Conservation (phyloP, 2,797 vertebrate species). For the Bryconaethiops microstoma region DNA sequence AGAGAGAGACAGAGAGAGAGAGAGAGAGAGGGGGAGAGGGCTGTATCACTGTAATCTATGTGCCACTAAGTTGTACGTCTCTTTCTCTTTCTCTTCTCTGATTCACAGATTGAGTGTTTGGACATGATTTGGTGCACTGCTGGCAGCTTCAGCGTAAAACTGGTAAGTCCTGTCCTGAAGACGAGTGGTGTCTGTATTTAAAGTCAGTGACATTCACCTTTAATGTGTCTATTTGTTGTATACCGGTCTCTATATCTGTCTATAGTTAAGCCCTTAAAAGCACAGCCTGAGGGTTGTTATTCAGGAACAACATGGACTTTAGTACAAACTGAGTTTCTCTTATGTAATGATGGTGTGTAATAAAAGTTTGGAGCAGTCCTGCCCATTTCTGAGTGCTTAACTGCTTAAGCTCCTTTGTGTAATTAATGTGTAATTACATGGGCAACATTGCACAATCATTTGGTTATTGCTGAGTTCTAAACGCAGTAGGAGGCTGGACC, state of each 20-base stretch:
- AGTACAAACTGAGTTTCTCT: neutral
- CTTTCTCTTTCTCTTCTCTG: slow-evolving; percentile 15
- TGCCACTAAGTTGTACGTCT: neutral
- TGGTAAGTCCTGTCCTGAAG: slow-evolving; percentile 27
- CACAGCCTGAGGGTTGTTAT: neutral
- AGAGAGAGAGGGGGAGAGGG: slow-evolving; percentile 42
- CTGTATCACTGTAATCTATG: neutral
- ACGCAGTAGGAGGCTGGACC: no score
- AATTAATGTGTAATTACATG: no score
- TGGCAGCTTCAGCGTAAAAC: slow-evolving; percentile 13
- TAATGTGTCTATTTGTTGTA: no score
- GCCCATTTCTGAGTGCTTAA: no score
- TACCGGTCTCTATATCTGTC: neutral
- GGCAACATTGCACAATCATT: no score
- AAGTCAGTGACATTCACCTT: neutral
- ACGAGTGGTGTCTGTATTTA: neutral
- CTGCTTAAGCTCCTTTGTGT: neutral
- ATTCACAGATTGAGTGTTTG: slow-evolving; percentile 37
- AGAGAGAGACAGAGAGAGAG: neutral
- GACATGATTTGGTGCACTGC: slow-evolving; percentile 26
- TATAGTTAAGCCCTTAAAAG: neutral
- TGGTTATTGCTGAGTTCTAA: no score
- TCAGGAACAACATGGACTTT: neutral
- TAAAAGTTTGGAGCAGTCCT: neutral
- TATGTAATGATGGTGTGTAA: neutral